Conservation (phyloP, 2,797 vertebrate species). For the Todus mexicanus region DNA sequence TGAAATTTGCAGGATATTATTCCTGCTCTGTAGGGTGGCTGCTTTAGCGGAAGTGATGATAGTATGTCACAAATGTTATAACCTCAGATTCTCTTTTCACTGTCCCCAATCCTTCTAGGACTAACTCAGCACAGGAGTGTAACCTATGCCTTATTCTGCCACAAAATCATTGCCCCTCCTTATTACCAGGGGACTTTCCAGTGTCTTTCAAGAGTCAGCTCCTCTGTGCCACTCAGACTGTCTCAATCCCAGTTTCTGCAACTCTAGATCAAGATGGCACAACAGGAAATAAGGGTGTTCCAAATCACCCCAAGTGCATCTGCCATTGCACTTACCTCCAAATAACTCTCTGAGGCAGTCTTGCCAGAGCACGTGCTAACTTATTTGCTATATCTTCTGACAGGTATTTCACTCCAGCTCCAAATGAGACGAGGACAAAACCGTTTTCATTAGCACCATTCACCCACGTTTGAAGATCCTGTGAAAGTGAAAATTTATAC, state of each 20-base stretch:
- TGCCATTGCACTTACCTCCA: constrained; percentile 85
- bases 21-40: background rate
- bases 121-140: background rate
- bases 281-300: accelerated
- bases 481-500: background rate
- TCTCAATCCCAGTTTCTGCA: background rate
- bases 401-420: constrained; percentile 96
- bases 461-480: constrained; percentile 93
- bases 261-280: background rate
- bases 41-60: background rate
- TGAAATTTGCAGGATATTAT: background rate
- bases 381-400: constrained; percentile 93
- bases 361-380: constrained; percentile 88
- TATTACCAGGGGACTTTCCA: background rate
- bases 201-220: background rate
- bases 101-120: background rate
- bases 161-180: background rate
- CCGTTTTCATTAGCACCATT: constrained; percentile 88
- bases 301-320: background rate
- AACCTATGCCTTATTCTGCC: background rate
- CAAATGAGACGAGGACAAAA: constrained; percentile 96
- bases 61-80: background rate
- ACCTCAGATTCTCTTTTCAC: background rate
- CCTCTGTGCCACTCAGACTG: background rate
- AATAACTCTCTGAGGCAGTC: constrained; percentile 90